phyloP scores from a whole-genome alignment of 2,113 vertebrate species.

The Sinocyclocheilus anophthalmus region DNA sequence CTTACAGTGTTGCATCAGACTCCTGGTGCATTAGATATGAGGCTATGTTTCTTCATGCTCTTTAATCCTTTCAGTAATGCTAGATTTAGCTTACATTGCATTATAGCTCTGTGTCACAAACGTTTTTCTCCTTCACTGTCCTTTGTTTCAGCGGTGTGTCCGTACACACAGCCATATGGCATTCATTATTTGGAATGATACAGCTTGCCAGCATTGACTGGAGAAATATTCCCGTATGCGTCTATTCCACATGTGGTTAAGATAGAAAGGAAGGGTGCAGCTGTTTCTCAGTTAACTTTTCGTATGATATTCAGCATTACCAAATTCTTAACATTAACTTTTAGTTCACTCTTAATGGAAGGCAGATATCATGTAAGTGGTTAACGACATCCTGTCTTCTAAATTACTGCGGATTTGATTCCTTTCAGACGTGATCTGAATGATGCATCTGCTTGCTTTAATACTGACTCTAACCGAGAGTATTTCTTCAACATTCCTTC shows the following conservation, averaged over 20 bases:
- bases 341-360: conserved; percentile 30
- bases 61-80: conserved; percentile 42
- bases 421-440: conserved; percentile 2
- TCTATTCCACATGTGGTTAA: conserved; percentile 28
- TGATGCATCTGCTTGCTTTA: conserved; percentile 22
- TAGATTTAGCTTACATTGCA: conserved; percentile 35
- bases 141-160: conserved; percentile 20
- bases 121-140: conserved; percentile 18
- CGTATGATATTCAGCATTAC: conserved; percentile 21
- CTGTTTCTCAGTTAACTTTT: background rate
- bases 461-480: background rate
- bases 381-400: conserved; percentile 27
- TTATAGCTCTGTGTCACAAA: conserved; percentile 25
- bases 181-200: conserved; percentile 43
- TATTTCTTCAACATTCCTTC: background rate
- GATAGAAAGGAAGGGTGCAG: background rate
- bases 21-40: conserved; percentile 27
- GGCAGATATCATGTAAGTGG: conserved; percentile 24
- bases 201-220: conserved; percentile 3
- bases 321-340: background rate
- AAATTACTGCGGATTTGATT: conserved; percentile 20
- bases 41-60: background rate
- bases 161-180: conserved; percentile 39
- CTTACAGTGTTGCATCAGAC: conserved; percentile 49
- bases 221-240: conserved; percentile 21